These are phyloP conservation scores for Strigamia maritima DNA, from an alignment of 2,888 invertebrate genomes.

Conservation along the genomic window DNA sequence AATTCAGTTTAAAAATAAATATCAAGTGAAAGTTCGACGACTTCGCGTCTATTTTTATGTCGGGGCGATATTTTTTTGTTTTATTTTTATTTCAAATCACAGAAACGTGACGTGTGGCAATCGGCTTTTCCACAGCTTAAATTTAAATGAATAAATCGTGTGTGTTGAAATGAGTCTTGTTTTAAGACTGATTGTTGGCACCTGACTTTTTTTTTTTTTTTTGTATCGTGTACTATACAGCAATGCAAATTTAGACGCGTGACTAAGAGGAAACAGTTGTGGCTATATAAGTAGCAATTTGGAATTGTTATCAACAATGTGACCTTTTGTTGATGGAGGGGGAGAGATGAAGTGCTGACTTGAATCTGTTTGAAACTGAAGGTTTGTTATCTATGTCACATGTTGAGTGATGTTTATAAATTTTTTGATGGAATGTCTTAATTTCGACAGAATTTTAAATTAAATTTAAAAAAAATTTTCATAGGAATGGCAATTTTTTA, in stretches of 20 bases:
- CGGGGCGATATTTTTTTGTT: neutral
- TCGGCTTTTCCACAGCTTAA: neutral
- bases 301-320: neutral
- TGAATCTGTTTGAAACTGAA: too few relatives aligned
- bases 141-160: neutral
- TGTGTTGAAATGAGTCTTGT: neutral
- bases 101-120: neutral
- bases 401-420: too few relatives aligned
- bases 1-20: conserved; percentile 18
- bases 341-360: neutral
- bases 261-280: conserved; percentile 1
- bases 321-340: neutral
- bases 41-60: neutral
- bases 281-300: neutral
- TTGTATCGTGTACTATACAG: neutral
- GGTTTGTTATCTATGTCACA: too few relatives aligned
- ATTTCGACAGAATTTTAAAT: too few relatives aligned
- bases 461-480: too few relatives aligned
- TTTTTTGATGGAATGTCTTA: too few relatives aligned
- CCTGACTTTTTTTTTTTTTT: neutral
- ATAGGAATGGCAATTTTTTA: too few relatives aligned
- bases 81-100: neutral
- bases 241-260: neutral
- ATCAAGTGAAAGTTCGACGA: neutral
- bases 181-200: neutral